Evolutionary conservation across 2,113 vertebrate species (phyloP), one percentile per base, ranked within the genome.

Genomic region (Scopus umbretta): DNA sequence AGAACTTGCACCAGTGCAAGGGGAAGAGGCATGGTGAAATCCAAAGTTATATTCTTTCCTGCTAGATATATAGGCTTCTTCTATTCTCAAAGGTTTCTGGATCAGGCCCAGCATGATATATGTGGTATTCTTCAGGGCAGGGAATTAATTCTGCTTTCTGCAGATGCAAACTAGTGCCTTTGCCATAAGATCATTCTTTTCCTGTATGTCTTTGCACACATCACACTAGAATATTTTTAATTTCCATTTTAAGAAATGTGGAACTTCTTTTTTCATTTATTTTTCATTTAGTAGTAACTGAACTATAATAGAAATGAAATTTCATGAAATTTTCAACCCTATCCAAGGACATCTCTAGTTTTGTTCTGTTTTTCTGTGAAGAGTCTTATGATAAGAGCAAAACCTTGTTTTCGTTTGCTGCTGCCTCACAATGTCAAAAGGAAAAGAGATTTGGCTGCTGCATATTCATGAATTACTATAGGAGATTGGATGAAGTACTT

Each of bases 381-480:
- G 40, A 65, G 8, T 19, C 18, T 85, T 55, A 32, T 17, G 22
- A 61, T 52, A 78, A 87, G 85, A 92, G 59, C 56, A 85, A 94
- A 96, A 8, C 47, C 29, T 86, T 84, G 68, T 94, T 93, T 95
- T 82, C 42, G 34, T 92, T 67, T 70, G 49, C 71, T 90, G 23
- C 71, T 13, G 11, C 30, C 42, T 96, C 53, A 19, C 61, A 76
- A 79, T 79, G 91, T 76, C 89, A 85, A 96, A 97, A 75, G 66
- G 36, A 88, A 36, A 91, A 92, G 67, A 88, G 82, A 86, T 78
- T 85, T 91, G 86, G 81, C 89, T 91, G 67, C 82, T 91, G 81
- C 83, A 68, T 92, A 94, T 96, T 95, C 89, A 91, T 91, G 92
- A 92, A 66, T 67, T 90, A 52, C 86, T 90, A 5, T 1, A 34